A percentile compares a stretch with the other conserved stretches of the same genome.
Conservation (phyloP, 2,113 vertebrate species). For the Caranx melampygus region DNA sequence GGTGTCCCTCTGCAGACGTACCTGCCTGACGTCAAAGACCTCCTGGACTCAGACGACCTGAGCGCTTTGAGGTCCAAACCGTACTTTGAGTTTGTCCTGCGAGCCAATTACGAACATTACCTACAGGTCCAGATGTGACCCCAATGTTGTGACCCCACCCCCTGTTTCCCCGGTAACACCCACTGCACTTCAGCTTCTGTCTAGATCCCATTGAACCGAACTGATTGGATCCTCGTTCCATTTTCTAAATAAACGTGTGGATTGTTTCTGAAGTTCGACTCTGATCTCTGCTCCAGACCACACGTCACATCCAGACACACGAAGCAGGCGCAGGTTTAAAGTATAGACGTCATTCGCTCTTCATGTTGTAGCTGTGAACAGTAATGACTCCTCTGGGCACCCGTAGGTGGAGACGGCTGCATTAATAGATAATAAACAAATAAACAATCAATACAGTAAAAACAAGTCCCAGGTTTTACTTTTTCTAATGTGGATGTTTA, state of each 20-base stretch:
- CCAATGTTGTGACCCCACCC: constrained; percentile 76
- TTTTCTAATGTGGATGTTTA: no score
- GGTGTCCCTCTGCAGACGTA: constrained; percentile 91
- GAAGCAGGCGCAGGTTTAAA: no score
- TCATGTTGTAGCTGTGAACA: no score
- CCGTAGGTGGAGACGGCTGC: no score
- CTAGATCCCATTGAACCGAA: background rate
- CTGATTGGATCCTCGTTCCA: background rate
- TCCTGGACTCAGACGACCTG: constrained; percentile 89
- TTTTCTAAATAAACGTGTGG: constrained; percentile 73
- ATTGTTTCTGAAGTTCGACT: constrained; percentile 26
- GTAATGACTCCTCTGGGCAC: no score
- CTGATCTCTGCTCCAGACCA: background rate
- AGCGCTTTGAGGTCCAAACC: constrained; percentile 84
- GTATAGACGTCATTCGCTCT: no score
- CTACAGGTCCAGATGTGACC: constrained; percentile 87
- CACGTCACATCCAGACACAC: no score
- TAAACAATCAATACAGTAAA: no score
- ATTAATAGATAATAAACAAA: no score
- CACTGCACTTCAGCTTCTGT: constrained; percentile 15
- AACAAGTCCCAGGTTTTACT: no score
- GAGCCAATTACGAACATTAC: constrained; percentile 96
- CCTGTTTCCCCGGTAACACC: fast-evolving
- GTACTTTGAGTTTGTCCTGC: constrained; percentile 93
- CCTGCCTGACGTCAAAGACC: constrained; percentile 90